These are phyloP conservation scores for Drosophila mayaguana DNA, from an alignment of 2,888 invertebrate genomes.

Conservation along the genomic window DNA sequence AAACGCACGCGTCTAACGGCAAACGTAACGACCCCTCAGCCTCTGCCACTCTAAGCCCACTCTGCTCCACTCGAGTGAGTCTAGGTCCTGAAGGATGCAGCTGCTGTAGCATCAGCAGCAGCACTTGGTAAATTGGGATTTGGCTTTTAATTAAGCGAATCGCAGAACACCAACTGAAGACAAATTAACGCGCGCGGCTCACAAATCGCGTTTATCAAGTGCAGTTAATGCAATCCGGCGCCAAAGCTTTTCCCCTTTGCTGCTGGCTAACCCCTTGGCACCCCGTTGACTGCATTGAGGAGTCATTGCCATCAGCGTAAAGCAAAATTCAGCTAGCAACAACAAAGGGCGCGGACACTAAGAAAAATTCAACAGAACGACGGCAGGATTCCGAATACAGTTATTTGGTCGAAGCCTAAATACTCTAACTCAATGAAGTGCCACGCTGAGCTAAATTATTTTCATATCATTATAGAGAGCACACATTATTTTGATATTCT, in stretches of 20 bases:
- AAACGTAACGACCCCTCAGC: slow-evolving; percentile 11
- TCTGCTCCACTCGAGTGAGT: slow-evolving; percentile 7
- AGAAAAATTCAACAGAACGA: slow-evolving; percentile 1
- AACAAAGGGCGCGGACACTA: slow-evolving; percentile 14
- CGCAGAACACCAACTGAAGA: slow-evolving; percentile 22
- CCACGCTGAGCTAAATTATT: too few species aligned
- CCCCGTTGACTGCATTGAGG: slow-evolving; percentile 28
- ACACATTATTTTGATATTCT: not conserved
- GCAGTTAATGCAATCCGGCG: slow-evolving; percentile 54
- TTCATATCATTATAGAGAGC: not conserved
- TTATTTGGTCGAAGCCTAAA: not conserved
- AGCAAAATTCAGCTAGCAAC: slow-evolving; percentile 41
- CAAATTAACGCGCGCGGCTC: slow-evolving; percentile 38
- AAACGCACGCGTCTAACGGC: slow-evolving; percentile 61
- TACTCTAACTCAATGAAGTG: slow-evolving; percentile 1
- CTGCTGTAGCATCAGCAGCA: not conserved
- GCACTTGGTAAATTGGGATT: slow-evolving; percentile 27
- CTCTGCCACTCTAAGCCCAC: not conserved
- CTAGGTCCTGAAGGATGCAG: slow-evolving; percentile 19
- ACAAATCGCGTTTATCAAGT: slow-evolving; percentile 50
- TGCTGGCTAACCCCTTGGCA: slow-evolving; percentile 3
- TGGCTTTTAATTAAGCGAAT: slow-evolving; percentile 54
- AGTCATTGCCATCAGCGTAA: slow-evolving; percentile 51
- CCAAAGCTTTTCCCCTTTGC: slow-evolving; percentile 4
- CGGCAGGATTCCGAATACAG: not conserved